Evolutionary conservation across 2,113 vertebrate species (phyloP).

Genomic region (Capreolus pygargus): DNA sequence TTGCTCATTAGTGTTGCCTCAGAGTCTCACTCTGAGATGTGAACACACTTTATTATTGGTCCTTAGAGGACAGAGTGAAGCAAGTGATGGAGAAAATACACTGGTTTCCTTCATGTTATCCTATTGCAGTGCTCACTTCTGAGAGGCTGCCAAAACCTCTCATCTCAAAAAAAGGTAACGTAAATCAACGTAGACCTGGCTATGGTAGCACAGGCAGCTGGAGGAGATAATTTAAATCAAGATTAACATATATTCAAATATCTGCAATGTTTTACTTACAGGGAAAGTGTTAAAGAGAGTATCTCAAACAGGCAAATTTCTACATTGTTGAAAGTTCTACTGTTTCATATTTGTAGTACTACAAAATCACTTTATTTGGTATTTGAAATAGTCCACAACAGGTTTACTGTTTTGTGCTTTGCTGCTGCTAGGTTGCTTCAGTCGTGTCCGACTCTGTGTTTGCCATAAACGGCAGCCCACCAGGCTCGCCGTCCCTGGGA

Average conservation of each 20-base stretch:
- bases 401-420: not conserved
- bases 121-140: not conserved
- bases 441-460: not conserved
- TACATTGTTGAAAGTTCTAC: not conserved
- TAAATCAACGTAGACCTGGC: not conserved
- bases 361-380: not conserved
- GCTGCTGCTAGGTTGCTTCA: not conserved
- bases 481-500: not conserved
- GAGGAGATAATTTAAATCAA: not conserved
- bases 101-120: accelerated
- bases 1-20: not conserved
- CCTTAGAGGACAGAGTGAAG: not conserved
- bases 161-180: not conserved
- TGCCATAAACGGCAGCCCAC: not conserved
- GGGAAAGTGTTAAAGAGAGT: not conserved
- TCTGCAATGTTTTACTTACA: not conserved
- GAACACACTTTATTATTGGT: not conserved
- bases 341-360: not conserved
- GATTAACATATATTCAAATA: not conserved
- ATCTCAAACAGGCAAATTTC: not conserved
- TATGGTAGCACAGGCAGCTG: not conserved
- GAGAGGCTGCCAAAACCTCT: not conserved
- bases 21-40: not conserved
- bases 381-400: not conserved
- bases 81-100: not conserved